Evolutionary conservation across 35 echinoderm and acorn worm genomes (phyloP).

Genomic region (Amphiura filiformis): DNA sequence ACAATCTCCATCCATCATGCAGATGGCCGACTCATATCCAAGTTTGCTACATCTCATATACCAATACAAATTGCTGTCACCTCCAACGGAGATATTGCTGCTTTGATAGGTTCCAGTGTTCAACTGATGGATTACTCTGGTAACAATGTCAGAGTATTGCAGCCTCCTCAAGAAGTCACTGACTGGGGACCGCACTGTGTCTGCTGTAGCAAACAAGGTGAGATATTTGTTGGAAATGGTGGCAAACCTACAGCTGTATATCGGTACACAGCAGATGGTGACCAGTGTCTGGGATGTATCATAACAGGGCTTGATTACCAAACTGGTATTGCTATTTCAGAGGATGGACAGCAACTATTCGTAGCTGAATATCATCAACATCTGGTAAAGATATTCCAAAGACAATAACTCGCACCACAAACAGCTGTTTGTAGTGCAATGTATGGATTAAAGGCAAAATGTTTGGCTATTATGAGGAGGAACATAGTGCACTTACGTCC

Average conservation of each 20-base stretch:
- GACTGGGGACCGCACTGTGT: background rate
- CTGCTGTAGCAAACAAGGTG: background rate
- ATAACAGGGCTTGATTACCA: background rate
- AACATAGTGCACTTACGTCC: too few species aligned
- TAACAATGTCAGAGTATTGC: background rate
- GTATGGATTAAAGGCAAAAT: too few species aligned
- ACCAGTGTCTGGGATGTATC: background rate
- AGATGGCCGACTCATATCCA: background rate
- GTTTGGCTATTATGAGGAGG: too few species aligned
- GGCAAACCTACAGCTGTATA: background rate
- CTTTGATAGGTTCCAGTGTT: background rate
- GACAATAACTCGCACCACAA: too few species aligned
- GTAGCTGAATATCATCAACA: background rate
- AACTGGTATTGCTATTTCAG: background rate
- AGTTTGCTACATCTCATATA: background rate
- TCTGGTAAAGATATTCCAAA: background rate
- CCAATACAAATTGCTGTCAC: background rate
- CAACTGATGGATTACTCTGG: background rate
- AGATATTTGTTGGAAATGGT: background rate
- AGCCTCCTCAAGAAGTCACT: background rate
- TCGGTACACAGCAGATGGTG: background rate
- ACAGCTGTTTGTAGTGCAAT: too few species aligned
- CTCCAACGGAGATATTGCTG: background rate
- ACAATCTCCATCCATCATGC: background rate
- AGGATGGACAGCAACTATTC: background rate